These are phyloP conservation scores for Hoplodrina ambigua DNA, from an alignment of 2,888 invertebrate species.

Conservation along the genomic window DNA sequence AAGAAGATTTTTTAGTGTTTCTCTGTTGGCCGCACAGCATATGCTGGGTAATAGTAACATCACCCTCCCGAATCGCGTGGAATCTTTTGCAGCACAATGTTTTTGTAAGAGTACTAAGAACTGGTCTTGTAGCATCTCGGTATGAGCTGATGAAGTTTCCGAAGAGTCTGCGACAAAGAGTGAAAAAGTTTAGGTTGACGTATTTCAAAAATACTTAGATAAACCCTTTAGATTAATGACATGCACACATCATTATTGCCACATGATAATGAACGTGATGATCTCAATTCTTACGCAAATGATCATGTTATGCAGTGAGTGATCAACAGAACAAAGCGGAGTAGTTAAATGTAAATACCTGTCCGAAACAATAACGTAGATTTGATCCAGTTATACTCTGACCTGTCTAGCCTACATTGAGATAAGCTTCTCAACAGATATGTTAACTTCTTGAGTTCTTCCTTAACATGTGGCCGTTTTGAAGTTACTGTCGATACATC, in stretches of 20 bases:
- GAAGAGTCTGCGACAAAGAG: constrained; percentile 70
- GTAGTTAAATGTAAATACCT: constrained; percentile 86
- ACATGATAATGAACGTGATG: too few relatives aligned
- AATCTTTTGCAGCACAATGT: constrained; percentile 89
- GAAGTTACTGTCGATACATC: constrained; percentile 74
- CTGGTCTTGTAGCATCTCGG: constrained; percentile 94
- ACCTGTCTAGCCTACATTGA: constrained; percentile 93
- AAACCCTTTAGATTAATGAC: too few relatives aligned
- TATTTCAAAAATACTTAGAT: too few relatives aligned
- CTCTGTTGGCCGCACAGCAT: constrained; percentile 79
- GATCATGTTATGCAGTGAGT: background rate
- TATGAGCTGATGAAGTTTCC: constrained; percentile 78
- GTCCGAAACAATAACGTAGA: constrained; percentile 95
- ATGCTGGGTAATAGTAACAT: constrained; percentile 93
- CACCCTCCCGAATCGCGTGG: constrained; percentile 93
- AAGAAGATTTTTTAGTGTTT: constrained; percentile 91
- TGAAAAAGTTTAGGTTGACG: background rate
- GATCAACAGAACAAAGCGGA: background rate
- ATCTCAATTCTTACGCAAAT: background rate
- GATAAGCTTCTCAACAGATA: constrained; percentile 92
- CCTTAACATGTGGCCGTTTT: constrained; percentile 89
- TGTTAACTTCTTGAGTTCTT: constrained; percentile 86
- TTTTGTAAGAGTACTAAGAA: constrained; percentile 94
- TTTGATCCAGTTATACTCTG: constrained; percentile 96
- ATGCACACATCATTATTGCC: too few relatives aligned